Evolutionary conservation across 2,797 vertebrate species (phyloP), one percentile per base, ranked within the genome.

Genomic region (Cetoscarus ocellatus): DNA sequence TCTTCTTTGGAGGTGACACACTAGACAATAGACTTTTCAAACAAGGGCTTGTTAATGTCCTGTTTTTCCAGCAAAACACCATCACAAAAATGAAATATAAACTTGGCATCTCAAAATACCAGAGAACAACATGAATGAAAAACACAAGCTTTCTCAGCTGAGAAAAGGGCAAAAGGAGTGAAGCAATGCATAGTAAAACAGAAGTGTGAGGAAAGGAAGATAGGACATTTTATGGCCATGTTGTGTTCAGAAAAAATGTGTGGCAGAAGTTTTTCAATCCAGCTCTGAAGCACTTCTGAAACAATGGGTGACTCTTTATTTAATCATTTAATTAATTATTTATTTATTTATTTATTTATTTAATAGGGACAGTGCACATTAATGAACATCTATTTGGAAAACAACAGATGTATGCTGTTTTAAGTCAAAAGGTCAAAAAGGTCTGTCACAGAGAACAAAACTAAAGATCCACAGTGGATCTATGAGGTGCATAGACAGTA

Each of bases 91-190:
- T 42, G 49, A 77, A 82, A 78, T 73, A 77, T 82, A 35, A 76
- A 65, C 35, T 52, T 3, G 62, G 10, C 10, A 27, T 60, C 12
- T 54, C 55, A 34, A 19, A 18, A 35, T 43, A 52, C 7, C 39
- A 55, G 66, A 51, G 40, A 79, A 60, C 45, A 83, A 73, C 57
- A 50, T 57, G 59, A 60, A 49, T 48, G 58, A 66, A 0, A 10
- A 73, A 79, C 56, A 80, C 83, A 15, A 61, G 61, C 56, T 40
- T 85, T 82, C 79, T 70, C 43, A 81, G 18, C 65, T 60, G 67
- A 66, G 49, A 55, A 78, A 71, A 77, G 79, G 58, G 51, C 54
- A 63, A 27, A 66, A 4, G 39, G 27, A 58, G 43, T 57, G 9
- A 52, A 49, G 50, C 57, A 38, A 36, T 61, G 60, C 14, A 61